Conservation (phyloP, 1,140 invertebrate genomes). For the Rhizoglyphus robini region DNA sequence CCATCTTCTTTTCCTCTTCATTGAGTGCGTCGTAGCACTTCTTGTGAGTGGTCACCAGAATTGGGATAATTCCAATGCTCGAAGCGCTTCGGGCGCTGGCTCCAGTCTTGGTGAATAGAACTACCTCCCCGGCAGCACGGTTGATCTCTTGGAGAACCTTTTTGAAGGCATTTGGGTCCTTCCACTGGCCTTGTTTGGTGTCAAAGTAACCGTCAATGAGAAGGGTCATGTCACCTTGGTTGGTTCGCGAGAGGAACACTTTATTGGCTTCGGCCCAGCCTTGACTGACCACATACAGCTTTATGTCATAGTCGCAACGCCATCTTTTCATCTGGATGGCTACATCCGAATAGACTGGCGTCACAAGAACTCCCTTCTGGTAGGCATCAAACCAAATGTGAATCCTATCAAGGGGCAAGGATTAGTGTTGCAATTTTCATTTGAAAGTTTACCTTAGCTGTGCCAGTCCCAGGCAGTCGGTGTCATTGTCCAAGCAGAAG, state of each 20-base stretch:
- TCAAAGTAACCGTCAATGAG: constrained; percentile 21
- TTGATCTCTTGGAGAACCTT: constrained; percentile 4
- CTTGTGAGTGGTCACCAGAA: constrained; percentile 16
- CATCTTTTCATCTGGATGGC: constrained; percentile 20
- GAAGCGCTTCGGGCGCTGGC: neutral
- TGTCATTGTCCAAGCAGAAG: neutral
- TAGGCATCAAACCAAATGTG: constrained; percentile 22
- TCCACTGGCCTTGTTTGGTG: neutral
- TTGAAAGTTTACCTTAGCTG: neutral
- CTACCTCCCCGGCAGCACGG: neutral
- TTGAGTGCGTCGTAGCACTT: neutral
- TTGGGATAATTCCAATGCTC: neutral
- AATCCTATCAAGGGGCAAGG: neutral
- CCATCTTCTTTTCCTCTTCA: constrained; percentile 16
- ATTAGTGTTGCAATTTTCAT: neutral
- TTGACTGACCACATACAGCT: constrained; percentile 21
- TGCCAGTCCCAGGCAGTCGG: neutral
- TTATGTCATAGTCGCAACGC: constrained; percentile 19
- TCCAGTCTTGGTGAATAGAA: constrained; percentile 19
- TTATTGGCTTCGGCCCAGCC: constrained; percentile 23
- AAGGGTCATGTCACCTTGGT: constrained; percentile 23
- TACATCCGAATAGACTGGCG: constrained; percentile 21
- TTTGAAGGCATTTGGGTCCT: neutral
- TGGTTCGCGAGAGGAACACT: constrained; percentile 15
- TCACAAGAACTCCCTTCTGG: neutral